These are phyloP conservation scores for Drosophila siamana DNA, from an alignment of 2,888 invertebrate genomes.

Conservation along the genomic window DNA sequence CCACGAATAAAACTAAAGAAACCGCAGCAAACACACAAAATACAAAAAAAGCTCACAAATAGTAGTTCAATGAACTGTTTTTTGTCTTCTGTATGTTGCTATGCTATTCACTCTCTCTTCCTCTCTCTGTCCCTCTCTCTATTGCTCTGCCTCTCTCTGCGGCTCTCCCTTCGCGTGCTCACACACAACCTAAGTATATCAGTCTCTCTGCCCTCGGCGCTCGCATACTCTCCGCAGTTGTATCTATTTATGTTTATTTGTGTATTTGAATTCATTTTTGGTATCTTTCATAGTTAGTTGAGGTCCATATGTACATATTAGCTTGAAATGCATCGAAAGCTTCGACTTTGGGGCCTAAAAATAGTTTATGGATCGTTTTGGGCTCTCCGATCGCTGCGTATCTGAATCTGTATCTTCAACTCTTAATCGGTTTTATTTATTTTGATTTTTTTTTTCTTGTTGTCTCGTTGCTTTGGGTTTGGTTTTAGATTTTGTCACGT, in stretches of 20 bases:
- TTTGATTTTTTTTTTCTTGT: background rate
- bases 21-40: constrained; percentile 69
- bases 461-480: constrained; percentile 10
- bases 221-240: constrained; percentile 33
- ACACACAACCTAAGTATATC: constrained; percentile 12
- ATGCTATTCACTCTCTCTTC: constrained; percentile 58
- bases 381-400: constrained; percentile 13
- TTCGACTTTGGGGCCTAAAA: constrained; percentile 15
- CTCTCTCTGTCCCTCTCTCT: constrained; percentile 14
- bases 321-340: constrained; percentile 59
- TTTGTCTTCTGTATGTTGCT: constrained; percentile 73
- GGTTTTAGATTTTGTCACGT: constrained; percentile 64
- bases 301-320: constrained; percentile 21
- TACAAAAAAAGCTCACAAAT: constrained; percentile 77
- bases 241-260: constrained; percentile 67
- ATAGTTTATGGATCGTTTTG: constrained; percentile 9
- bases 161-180: constrained; percentile 12
- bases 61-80: constrained; percentile 82
- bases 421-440: constrained; percentile 5
- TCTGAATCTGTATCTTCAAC: constrained; percentile 15
- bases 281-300: constrained; percentile 47
- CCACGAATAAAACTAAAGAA: constrained; percentile 82
- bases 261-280: constrained; percentile 70
- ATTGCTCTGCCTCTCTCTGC: constrained; percentile 30
- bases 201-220: constrained; percentile 16